Conservation (phyloP, 2,888 invertebrate genomes). For the Brenthis ino region DNA sequence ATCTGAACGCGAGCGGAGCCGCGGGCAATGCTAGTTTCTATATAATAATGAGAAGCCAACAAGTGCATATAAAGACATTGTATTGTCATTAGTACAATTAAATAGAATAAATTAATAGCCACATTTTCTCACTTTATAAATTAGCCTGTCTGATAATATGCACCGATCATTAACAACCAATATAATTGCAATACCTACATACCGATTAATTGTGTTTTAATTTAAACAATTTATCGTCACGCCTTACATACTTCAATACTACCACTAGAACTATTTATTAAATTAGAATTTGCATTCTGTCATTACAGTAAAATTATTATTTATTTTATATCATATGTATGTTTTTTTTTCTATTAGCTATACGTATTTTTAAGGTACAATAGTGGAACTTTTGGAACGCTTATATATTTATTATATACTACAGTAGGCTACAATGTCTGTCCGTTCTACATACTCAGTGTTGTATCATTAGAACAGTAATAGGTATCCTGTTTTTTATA, state of each 20-base stretch:
- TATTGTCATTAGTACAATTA: constrained; percentile 17
- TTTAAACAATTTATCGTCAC: constrained; percentile 43
- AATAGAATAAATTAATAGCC: constrained; percentile 46
- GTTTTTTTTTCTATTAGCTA: not conserved
- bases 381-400: no score
- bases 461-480: no score
- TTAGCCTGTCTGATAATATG: constrained; percentile 46
- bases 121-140: constrained; percentile 51
- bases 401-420: no score
- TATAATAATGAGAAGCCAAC: constrained; percentile 21
- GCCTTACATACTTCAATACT: constrained; percentile 26
- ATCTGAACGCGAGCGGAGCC: no score
- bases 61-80: constrained; percentile 20
- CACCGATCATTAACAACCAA: constrained; percentile 52
- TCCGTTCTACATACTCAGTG: no score
- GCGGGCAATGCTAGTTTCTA: not conserved
- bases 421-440: no score
- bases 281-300: constrained; percentile 13
- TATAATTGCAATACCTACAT: constrained; percentile 40
- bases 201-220: constrained; percentile 49
- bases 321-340: constrained; percentile 2
- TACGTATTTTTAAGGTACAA: no score
- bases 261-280: constrained; percentile 17
- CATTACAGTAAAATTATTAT: not conserved
- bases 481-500: no score